Percentiles rank a stretch among this genome's conserved stretches.
phyloP scores from a whole-genome alignment of 2,888 invertebrate genomes.

The Thereva unica region DNA sequence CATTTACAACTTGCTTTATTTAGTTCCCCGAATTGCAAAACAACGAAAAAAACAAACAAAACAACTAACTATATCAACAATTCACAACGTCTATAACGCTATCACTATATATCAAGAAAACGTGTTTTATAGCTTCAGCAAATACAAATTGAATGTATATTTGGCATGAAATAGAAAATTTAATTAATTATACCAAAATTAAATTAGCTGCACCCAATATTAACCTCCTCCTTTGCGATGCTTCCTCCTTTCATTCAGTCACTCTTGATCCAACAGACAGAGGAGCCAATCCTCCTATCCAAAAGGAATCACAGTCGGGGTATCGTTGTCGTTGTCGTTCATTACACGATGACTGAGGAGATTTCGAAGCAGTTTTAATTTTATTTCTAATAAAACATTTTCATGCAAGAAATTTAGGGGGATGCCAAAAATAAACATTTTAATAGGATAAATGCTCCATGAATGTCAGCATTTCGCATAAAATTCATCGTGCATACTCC shows the following conservation, averaged over 20 bases:
- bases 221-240: neutral
- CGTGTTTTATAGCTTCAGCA: slow-evolving; percentile 41
- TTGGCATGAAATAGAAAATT: slow-evolving; percentile 56
- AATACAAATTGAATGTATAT: slow-evolving; percentile 54
- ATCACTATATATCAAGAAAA: neutral
- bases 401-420: slow-evolving; percentile 21
- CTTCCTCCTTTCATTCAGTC: too few species aligned
- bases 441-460: slow-evolving; percentile 36
- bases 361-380: slow-evolving; percentile 11
- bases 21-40: too few species aligned
- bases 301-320: too few species aligned
- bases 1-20: too few species aligned
- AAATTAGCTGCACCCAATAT: slow-evolving; percentile 33
- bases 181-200: slow-evolving; percentile 46
- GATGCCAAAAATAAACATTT: slow-evolving; percentile 34
- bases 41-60: too few species aligned
- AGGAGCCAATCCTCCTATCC: too few species aligned
- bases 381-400: slow-evolving; percentile 28
- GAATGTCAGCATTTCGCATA: slow-evolving; percentile 39
- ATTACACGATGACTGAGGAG: too few species aligned
- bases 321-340: too few species aligned
- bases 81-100: too few species aligned
- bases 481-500: slow-evolving; percentile 40
- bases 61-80: too few species aligned
- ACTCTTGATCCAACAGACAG: too few species aligned